phyloP scores from a whole-genome alignment of 2,113 vertebrate species.

The Cyanoramphus novaezelandiae region DNA sequence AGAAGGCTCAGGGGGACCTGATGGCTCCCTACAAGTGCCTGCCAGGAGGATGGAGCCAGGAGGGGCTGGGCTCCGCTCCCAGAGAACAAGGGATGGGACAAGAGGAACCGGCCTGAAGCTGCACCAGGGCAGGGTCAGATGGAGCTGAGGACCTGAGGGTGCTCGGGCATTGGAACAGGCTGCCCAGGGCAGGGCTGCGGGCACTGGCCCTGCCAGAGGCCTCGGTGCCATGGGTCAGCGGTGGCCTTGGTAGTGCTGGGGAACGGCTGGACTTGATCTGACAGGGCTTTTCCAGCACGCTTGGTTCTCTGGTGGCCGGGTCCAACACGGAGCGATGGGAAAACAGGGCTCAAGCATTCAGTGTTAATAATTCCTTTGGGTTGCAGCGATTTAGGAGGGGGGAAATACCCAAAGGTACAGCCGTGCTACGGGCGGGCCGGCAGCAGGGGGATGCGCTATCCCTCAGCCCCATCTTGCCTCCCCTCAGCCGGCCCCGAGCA shows the following conservation, averaged over 20 bases:
- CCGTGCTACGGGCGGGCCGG: neutral
- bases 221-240: too few relatives aligned
- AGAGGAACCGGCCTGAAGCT: too few relatives aligned
- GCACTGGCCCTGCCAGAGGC: too few relatives aligned
- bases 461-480: neutral
- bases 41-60: too few relatives aligned
- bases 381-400: neutral
- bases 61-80: too few relatives aligned
- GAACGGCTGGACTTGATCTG: neutral
- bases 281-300: neutral
- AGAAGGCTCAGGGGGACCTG: too few relatives aligned
- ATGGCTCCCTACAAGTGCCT: neutral
- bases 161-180: too few relatives aligned
- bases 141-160: too few relatives aligned
- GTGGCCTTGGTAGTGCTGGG: neutral
- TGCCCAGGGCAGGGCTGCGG: too few relatives aligned
- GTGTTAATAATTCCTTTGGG: neutral
- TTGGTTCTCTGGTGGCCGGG: neutral
- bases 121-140: too few relatives aligned
- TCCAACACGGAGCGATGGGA: fast-evolving
- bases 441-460: neutral
- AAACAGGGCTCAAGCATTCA: neutral
- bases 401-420: neutral
- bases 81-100: too few relatives aligned
- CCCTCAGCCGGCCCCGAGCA: neutral